Evolutionary conservation across 2,113 vertebrate genomes (phyloP).

Genomic region (Petaurus breviceps): DNA sequence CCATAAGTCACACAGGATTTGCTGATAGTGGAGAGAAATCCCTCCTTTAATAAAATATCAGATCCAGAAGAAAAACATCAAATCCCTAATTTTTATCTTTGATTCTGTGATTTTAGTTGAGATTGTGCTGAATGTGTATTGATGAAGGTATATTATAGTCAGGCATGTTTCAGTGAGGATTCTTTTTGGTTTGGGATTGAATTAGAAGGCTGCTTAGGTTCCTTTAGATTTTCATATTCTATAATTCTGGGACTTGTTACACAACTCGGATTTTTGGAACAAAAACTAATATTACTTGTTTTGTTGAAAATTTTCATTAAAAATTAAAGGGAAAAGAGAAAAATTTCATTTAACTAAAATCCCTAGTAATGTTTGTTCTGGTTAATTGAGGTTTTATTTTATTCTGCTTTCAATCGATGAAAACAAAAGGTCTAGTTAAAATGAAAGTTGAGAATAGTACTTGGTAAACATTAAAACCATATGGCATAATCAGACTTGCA

Average conservation of each 20-base stretch:
- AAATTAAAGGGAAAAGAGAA: background rate
- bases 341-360: background rate
- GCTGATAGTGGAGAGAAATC: background rate
- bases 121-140: background rate
- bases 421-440: slow-evolving; percentile 31
- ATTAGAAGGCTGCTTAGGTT: background rate
- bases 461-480: background rate
- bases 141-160: background rate
- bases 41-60: background rate
- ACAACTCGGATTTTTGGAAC: background rate
- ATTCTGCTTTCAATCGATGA: background rate
- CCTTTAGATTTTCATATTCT: background rate
- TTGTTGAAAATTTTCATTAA: background rate
- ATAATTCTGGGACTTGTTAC: background rate
- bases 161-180: background rate
- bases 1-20: too few relatives aligned
- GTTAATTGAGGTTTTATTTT: background rate
- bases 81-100: background rate
- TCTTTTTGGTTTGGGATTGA: background rate
- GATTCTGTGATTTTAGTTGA: background rate
- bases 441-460: slow-evolving; percentile 33
- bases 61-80: background rate
- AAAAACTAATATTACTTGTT: background rate
- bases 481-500: background rate
- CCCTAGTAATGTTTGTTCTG: background rate